Evolutionary conservation across 2,797 vertebrate genomes (phyloP).

Genomic region (Hoplostethus atlanticus): DNA sequence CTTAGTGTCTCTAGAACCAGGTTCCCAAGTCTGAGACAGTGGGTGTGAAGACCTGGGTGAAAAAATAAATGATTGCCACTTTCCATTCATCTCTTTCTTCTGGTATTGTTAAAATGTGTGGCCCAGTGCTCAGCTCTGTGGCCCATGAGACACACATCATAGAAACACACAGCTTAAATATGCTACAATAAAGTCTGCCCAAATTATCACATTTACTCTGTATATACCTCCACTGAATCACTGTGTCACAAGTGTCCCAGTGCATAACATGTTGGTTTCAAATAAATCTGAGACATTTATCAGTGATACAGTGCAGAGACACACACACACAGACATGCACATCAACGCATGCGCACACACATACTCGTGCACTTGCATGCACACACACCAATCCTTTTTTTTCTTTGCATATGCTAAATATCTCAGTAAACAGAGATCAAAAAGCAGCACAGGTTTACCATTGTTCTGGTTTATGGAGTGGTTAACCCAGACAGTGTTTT

Average conservation of each 20-base stretch:
- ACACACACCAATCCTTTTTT: too few relatives aligned
- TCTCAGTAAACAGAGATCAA: neutral
- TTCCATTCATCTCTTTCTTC: neutral
- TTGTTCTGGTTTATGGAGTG: neutral
- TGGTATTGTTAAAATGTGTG: neutral
- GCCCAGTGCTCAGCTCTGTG: conserved; percentile 2
- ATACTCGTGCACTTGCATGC: too few relatives aligned
- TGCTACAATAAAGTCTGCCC: neutral
- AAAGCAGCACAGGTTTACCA: neutral
- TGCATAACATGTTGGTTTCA: too few relatives aligned
- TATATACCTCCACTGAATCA: neutral
- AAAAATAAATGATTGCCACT: neutral
- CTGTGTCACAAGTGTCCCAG: neutral
- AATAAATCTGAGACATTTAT: neutral
- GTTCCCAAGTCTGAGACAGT: neutral
- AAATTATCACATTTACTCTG: neutral
- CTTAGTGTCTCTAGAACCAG: neutral
- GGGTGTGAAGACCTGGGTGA: neutral
- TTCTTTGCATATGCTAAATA: neutral
- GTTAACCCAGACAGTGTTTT: neutral
- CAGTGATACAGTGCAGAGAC: neutral
- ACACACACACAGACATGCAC: neutral
- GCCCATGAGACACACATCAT: neutral
- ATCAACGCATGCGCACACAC: neutral
- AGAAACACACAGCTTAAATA: neutral